Conservation (phyloP, 1,140 invertebrate species). For the Neocloeon triangulifer region DNA sequence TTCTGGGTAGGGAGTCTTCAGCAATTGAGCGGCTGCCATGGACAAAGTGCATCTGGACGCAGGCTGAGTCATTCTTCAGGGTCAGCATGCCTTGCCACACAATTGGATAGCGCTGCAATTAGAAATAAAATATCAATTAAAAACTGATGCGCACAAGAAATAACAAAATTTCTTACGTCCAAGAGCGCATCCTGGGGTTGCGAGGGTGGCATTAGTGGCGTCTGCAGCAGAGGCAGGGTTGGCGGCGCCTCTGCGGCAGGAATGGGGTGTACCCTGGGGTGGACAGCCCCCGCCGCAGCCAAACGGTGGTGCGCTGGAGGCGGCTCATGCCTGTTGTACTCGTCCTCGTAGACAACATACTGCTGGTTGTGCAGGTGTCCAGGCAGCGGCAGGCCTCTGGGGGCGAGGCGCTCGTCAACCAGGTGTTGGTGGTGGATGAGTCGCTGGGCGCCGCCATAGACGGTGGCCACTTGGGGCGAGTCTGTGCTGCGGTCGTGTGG, state of each 20-base stretch:
- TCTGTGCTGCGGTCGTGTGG: constrained; percentile 51
- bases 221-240: too few relatives aligned
- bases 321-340: constrained; percentile 21
- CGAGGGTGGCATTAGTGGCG: too few relatives aligned
- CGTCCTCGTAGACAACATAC: too few relatives aligned
- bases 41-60: constrained; percentile 95
- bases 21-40: constrained; percentile 78
- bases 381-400: constrained; percentile 4
- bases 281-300: constrained; percentile 14
- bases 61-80: constrained; percentile 86
- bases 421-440: constrained; percentile 5
- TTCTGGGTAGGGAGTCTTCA: constrained; percentile 52
- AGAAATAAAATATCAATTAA: constrained; percentile 6
- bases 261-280: constrained; percentile 15
- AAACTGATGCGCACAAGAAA: too few relatives aligned
- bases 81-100: constrained; percentile 92
- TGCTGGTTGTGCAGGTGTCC: too few relatives aligned
- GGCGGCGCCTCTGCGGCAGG: constrained; percentile 14
- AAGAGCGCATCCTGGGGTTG: too few relatives aligned
- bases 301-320: constrained; percentile 33
- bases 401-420: neutral
- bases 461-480: constrained; percentile 39
- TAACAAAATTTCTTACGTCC: too few relatives aligned
- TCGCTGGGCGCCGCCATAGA: constrained; percentile 24
- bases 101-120: constrained; percentile 58